These are phyloP conservation scores for Myotis planiceps DNA, from an alignment of 2,797 vertebrate genomes.

Conservation along the genomic window DNA sequence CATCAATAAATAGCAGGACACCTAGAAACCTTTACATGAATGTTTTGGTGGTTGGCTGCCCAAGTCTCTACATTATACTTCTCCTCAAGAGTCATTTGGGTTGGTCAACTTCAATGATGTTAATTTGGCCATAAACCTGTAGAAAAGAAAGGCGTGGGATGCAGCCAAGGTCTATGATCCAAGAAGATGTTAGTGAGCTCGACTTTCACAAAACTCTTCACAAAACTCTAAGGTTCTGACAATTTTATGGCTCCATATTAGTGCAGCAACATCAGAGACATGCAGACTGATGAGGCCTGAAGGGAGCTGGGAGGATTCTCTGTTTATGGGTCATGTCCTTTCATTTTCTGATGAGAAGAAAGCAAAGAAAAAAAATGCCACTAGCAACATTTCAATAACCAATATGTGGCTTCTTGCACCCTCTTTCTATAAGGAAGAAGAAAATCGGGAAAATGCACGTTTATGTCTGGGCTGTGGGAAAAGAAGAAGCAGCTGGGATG, in stretches of 20 bases:
- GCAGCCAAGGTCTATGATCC: slow-evolving; percentile 53
- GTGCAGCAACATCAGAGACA: slow-evolving; percentile 84
- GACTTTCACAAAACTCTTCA: slow-evolving; percentile 71
- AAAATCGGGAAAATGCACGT: neutral
- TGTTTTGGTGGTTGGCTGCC: slow-evolving; percentile 39
- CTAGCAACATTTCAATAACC: neutral
- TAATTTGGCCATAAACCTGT: slow-evolving; percentile 84
- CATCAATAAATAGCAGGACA: slow-evolving; percentile 98
- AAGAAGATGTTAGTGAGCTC: slow-evolving; percentile 81
- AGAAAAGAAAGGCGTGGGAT: slow-evolving; percentile 56
- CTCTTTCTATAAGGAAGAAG: neutral
- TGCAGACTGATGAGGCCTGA: slow-evolving; percentile 81
- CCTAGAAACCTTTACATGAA: slow-evolving; percentile 85
- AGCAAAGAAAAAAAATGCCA: neutral
- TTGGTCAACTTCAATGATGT: slow-evolving; percentile 76
- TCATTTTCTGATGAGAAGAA: neutral
- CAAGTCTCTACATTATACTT: slow-evolving; percentile 59
- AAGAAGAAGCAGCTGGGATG: neutral
- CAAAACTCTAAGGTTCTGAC: slow-evolving; percentile 87
- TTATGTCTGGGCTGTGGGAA: neutral
- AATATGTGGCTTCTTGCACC: neutral
- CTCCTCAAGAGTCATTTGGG: slow-evolving; percentile 56
- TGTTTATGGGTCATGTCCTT: neutral
- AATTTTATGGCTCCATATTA: slow-evolving; percentile 85
- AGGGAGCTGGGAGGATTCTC: neutral